These are phyloP conservation scores for Labroides dimidiatus DNA, from an alignment of 2,797 vertebrate genomes.

Conservation along the genomic window DNA sequence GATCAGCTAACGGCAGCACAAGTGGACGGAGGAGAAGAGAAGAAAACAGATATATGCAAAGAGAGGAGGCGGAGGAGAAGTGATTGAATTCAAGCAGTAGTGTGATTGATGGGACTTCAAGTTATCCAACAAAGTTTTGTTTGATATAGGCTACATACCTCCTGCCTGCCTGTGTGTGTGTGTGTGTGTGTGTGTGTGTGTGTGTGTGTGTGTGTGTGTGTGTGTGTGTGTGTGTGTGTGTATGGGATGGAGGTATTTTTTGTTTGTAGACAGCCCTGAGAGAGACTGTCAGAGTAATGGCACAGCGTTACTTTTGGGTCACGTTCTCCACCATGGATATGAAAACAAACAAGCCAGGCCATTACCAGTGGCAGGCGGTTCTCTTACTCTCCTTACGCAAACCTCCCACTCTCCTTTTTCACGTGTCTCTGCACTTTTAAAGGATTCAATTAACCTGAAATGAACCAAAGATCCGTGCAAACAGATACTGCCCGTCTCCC, in stretches of 20 bases:
- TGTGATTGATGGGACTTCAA: constrained; percentile 43
- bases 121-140: constrained; percentile 45
- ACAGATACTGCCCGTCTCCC: constrained; percentile 53
- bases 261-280: constrained; percentile 30
- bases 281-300: constrained; percentile 54
- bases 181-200: constrained; percentile 8
- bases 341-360: constrained; percentile 74
- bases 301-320: constrained; percentile 63
- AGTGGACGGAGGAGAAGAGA: constrained; percentile 49
- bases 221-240: constrained; percentile 11
- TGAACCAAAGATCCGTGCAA: constrained; percentile 60
- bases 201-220: constrained; percentile 8
- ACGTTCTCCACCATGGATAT: constrained; percentile 64
- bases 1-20: constrained; percentile 70
- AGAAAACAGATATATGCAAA: constrained; percentile 60
- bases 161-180: constrained; percentile 4
- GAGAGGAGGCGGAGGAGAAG: constrained; percentile 34
- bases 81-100: constrained; percentile 40
- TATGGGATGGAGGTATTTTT: constrained; percentile 30
- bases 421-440: constrained; percentile 73
- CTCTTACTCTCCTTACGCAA: constrained; percentile 44
- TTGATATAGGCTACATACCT: constrained; percentile 30
- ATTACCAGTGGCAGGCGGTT: constrained; percentile 58
- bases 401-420: constrained; percentile 48
- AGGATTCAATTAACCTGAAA: constrained; percentile 78